Conservation (phyloP, 2,797 vertebrate species). For the Salarias fasciatus region DNA sequence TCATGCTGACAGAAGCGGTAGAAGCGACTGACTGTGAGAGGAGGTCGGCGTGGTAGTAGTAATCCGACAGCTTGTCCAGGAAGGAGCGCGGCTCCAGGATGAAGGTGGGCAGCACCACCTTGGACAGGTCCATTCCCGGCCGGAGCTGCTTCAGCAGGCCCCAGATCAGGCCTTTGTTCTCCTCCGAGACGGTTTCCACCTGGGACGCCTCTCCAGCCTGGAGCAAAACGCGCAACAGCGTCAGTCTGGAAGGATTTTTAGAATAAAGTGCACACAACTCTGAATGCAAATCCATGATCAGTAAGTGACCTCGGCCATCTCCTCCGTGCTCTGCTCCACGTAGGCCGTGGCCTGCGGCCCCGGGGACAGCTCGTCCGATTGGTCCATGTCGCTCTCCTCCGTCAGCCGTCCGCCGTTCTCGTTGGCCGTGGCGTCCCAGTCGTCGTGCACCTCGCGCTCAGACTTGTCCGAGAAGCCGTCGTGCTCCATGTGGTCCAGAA, state of each 20-base stretch:
- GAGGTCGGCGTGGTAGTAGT: constrained; percentile 95
- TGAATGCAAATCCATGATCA: not conserved
- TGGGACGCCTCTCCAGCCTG: constrained; percentile 90
- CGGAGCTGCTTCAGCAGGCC: constrained; percentile 91
- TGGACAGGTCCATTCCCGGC: constrained; percentile 96
- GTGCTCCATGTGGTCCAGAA: constrained; percentile 88
- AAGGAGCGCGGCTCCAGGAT: constrained; percentile 97
- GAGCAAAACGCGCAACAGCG: constrained; percentile 1
- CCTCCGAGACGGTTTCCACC: constrained; percentile 93
- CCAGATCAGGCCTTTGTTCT: constrained; percentile 95
- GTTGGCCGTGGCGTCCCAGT: constrained; percentile 86
- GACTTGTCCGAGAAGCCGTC: constrained; percentile 95
- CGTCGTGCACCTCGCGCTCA: constrained; percentile 89
- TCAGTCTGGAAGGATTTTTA: too few species aligned
- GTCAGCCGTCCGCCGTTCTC: constrained; percentile 88
- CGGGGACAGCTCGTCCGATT: constrained; percentile 85
- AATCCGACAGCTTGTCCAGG: constrained; percentile 95
- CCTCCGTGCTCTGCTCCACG: constrained; percentile 90
- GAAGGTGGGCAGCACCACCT: constrained; percentile 94
- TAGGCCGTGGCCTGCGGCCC: constrained; percentile 88
- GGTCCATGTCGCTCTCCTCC: constrained; percentile 91
- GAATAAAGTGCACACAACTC: not conserved
- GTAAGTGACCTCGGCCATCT: constrained; percentile 90
- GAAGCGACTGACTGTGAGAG: constrained; percentile 89
- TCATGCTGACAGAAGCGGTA: not conserved